phyloP scores from a whole-genome alignment of 64 coral and sea anemone species.

The Acropora yongei region DNA sequence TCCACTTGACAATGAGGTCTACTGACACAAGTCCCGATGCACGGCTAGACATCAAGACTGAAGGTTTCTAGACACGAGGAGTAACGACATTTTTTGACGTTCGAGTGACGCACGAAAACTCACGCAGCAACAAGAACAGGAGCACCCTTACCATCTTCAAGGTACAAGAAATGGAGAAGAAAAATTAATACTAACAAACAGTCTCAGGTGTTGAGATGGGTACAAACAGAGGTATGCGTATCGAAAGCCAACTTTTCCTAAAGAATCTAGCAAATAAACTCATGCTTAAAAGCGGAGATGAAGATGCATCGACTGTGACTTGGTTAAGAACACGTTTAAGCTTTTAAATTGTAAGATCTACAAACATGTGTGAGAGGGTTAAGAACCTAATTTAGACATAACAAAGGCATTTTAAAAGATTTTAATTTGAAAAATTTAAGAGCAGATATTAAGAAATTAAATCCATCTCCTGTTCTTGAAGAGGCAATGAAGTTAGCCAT shows the following conservation, averaged over 20 bases:
- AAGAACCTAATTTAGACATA: background rate
- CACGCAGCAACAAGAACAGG: background rate
- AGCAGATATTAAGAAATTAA: background rate
- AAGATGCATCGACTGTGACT: slow-evolving; percentile 16
- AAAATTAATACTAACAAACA: background rate
- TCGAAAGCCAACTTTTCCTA: background rate
- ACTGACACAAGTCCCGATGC: background rate
- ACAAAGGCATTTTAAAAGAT: background rate
- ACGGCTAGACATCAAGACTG: too few relatives aligned
- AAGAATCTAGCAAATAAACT: slow-evolving; percentile 25
- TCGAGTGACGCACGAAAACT: background rate
- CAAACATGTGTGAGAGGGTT: slow-evolving; percentile 22
- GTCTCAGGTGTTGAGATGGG: background rate
- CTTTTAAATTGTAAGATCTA: slow-evolving; percentile 26
- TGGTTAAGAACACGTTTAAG: slow-evolving; percentile 43
- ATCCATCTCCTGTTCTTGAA: background rate
- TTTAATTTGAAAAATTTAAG: too few relatives aligned
- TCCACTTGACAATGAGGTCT: slow-evolving; percentile 8
- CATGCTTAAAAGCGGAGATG: background rate
- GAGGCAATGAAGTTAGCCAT: slow-evolving; percentile 33
- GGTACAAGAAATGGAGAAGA: background rate
- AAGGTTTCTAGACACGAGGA: too few relatives aligned
- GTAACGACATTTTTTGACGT: slow-evolving; percentile 18
- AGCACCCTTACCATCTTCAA: background rate
- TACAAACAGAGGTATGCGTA: background rate